Conservation (phyloP, 2,888 invertebrate species). For the Atrina japonica region DNA sequence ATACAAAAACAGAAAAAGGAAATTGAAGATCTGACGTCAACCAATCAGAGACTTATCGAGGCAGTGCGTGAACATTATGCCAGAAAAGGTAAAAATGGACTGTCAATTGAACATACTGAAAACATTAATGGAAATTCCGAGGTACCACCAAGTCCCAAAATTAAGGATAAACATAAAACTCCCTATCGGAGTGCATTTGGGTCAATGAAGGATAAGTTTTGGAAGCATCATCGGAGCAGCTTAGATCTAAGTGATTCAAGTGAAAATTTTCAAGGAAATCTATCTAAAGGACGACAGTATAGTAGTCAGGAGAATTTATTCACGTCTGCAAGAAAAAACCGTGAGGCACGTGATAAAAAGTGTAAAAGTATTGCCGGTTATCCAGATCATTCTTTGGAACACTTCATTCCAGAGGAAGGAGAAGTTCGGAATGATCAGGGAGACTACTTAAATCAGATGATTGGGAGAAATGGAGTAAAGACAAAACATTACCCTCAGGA, state of each 20-base stretch:
- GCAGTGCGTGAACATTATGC: slow-evolving; percentile 66
- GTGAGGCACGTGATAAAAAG: slow-evolving; percentile 43
- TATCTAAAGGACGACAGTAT: slow-evolving; percentile 55
- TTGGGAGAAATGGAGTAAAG: background rate
- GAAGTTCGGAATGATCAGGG: slow-evolving; percentile 21
- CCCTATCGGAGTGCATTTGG: slow-evolving; percentile 58
- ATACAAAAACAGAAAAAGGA: slow-evolving; percentile 61
- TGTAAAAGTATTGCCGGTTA: slow-evolving; percentile 46
- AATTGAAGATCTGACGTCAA: slow-evolving; percentile 62
- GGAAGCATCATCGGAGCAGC: slow-evolving; percentile 68
- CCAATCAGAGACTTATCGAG: slow-evolving; percentile 62
- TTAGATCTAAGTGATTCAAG: slow-evolving; percentile 66
- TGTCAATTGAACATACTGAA: slow-evolving; percentile 46
- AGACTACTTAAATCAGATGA: background rate
- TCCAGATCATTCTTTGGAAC: slow-evolving; percentile 36
- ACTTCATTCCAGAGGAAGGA: slow-evolving; percentile 41
- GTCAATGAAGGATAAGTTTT: slow-evolving; percentile 64
- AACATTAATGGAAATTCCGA: slow-evolving; percentile 32
- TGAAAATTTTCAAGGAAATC: slow-evolving; percentile 51
- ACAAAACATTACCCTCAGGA: background rate
- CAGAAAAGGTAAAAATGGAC: slow-evolving; percentile 63
- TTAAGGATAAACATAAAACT: slow-evolving; percentile 44
- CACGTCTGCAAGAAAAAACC: slow-evolving; percentile 35
- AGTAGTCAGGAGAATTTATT: slow-evolving; percentile 71
- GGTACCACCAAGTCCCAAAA: slow-evolving; percentile 27